phyloP scores from a whole-genome alignment of 2,888 invertebrate genomes.

The Luperina nickerlii region DNA sequence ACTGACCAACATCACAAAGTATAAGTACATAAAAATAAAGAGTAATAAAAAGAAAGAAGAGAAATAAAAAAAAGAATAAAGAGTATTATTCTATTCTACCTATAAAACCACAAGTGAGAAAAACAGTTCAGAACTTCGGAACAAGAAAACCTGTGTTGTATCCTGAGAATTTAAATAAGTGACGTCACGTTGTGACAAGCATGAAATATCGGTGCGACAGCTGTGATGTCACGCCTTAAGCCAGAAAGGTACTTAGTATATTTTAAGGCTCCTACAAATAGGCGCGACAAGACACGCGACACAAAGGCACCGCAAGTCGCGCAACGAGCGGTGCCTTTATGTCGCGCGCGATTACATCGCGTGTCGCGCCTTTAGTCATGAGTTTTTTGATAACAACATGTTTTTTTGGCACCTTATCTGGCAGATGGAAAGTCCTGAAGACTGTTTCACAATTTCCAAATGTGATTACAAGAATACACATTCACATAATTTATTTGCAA shows the following conservation, averaged over 20 bases:
- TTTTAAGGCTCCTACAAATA: neutral
- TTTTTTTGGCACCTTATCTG: neutral
- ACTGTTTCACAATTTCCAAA: neutral
- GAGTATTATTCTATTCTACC: too few relatives aligned
- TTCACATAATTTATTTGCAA: neutral
- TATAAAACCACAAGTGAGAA: neutral
- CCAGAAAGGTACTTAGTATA: too few relatives aligned
- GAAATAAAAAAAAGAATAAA: too few relatives aligned
- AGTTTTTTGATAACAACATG: neutral
- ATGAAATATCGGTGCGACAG: slow-evolving; percentile 19
- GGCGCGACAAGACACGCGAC: too few relatives aligned
- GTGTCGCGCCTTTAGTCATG: too few relatives aligned
- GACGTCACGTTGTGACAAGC: slow-evolving; percentile 1
- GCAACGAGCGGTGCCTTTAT: too few relatives aligned
- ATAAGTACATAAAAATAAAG: too few relatives aligned
- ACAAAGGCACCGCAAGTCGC: too few relatives aligned
- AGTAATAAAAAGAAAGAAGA: too few relatives aligned
- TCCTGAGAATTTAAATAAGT: slow-evolving; percentile 22
- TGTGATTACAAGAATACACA: neutral
- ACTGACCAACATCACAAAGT: neutral
- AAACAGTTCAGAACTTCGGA: neutral
- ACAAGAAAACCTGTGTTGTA: slow-evolving; percentile 13
- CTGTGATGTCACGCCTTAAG: slow-evolving; percentile 10
- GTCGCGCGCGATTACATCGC: too few relatives aligned
- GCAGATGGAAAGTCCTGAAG: neutral